Evolutionary conservation across 2,888 invertebrate genomes (phyloP).

Genomic region (Netelia virgata): DNA sequence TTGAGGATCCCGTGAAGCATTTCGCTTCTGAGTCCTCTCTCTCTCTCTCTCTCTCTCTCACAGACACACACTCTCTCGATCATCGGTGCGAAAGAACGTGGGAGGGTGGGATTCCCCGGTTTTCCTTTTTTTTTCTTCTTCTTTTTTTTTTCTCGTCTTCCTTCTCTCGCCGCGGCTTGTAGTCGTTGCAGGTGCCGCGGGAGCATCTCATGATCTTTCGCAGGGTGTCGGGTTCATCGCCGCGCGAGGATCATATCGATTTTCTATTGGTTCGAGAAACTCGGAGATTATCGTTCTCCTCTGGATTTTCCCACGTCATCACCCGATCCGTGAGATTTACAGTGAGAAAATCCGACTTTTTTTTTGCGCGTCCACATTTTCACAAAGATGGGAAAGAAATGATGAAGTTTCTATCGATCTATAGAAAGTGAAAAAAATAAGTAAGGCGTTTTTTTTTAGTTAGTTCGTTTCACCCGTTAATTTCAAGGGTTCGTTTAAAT

Average conservation of each 20-base stretch:
- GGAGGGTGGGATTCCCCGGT: slow-evolving; percentile 34
- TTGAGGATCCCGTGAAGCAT: slow-evolving; percentile 78
- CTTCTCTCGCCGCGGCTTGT: neutral
- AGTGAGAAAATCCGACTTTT: neutral
- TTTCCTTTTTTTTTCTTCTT: slow-evolving; percentile 47
- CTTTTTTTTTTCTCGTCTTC: neutral
- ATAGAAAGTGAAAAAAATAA: neutral
- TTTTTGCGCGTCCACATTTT: neutral
- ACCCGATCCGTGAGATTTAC: neutral
- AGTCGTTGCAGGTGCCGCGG: slow-evolving; percentile 57
- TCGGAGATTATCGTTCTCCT: slow-evolving; percentile 55
- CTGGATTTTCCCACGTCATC: slow-evolving; percentile 48
- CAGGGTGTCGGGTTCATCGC: slow-evolving; percentile 65
- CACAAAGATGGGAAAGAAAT: too few species aligned
- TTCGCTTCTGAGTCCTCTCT: slow-evolving; percentile 56
- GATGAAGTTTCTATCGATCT: too few species aligned
- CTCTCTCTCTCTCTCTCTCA: neutral
- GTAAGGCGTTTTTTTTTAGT: neutral
- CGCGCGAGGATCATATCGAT: slow-evolving; percentile 58
- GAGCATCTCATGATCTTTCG: slow-evolving; percentile 61
- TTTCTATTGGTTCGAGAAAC: slow-evolving; percentile 59
- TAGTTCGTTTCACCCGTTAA: slow-evolving; percentile 41
- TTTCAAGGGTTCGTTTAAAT: slow-evolving; percentile 37
- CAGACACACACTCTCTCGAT: slow-evolving; percentile 27
- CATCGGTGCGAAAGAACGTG: slow-evolving; percentile 60